Percentiles rank a stretch among this genome's conserved stretches.
Conservation (phyloP, 1,140 invertebrate genomes). For the Drosophila azteca region DNA sequence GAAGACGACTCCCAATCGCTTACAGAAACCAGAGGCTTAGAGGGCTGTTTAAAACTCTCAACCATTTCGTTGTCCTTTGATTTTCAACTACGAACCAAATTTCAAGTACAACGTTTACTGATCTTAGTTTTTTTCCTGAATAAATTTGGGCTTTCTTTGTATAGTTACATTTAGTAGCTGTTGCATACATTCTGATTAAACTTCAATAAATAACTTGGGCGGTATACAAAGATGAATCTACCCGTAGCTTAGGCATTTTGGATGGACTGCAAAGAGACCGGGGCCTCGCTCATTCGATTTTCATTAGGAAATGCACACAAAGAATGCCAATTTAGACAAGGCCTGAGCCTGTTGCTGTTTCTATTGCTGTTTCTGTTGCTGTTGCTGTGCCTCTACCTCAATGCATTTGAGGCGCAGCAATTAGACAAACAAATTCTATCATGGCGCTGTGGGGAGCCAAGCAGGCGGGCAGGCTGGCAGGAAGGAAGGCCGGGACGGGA, state of each 20-base stretch:
- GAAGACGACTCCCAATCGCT: too few species aligned
- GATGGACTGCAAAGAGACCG: constrained; percentile 30
- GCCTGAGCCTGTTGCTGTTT: neutral
- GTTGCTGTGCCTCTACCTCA: neutral
- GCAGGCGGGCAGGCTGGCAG: constrained; percentile 1
- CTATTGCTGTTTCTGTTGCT: too few species aligned
- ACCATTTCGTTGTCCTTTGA: too few species aligned
- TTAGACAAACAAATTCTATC: constrained; percentile 50
- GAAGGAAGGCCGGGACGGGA: constrained; percentile 8
- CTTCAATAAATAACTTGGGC: too few species aligned
- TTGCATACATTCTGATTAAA: too few species aligned
- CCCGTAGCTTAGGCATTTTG: constrained; percentile 49
- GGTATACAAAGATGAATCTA: constrained; percentile 3
- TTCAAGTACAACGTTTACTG: too few species aligned
- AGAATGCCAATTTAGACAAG: constrained; percentile 23
- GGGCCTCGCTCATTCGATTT: constrained; percentile 25
- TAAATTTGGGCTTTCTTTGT: too few species aligned
- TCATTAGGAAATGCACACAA: constrained; percentile 47
- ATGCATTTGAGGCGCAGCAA: constrained; percentile 57
- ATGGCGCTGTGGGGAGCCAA: neutral
- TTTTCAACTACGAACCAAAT: too few species aligned
- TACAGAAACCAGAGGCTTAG: too few species aligned
- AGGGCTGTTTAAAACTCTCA: too few species aligned
- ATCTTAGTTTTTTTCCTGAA: too few species aligned
- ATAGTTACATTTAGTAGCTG: too few species aligned